A percentile compares a stretch with the other conserved stretches of the same genome.
Evolutionary conservation across 2,797 vertebrate species (phyloP).

Genomic region (Gymnodraco acuticeps): DNA sequence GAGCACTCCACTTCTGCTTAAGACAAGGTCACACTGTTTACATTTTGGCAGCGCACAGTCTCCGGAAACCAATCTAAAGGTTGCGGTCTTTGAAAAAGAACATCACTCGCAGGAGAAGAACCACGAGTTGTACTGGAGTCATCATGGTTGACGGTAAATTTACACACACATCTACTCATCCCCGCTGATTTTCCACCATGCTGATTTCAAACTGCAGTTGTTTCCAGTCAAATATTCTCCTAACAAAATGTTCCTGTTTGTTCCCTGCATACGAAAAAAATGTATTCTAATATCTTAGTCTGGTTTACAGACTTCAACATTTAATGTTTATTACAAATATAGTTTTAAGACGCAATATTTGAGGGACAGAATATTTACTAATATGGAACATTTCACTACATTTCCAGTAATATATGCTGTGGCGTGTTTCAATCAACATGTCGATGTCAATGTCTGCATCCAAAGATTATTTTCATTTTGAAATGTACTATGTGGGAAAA

Average conservation of each 20-base stretch:
- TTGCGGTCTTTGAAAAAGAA: constrained; percentile 11
- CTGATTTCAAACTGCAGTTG: constrained; percentile 1
- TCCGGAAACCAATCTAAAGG: constrained; percentile 34
- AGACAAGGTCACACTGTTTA: constrained; percentile 49
- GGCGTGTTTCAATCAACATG: not conserved
- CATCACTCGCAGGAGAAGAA: constrained; percentile 3
- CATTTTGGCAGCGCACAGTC: not conserved
- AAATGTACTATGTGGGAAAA: not conserved
- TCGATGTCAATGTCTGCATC: not conserved
- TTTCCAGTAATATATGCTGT: not conserved
- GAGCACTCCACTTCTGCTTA: constrained; percentile 32
- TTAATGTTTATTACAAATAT: not conserved
- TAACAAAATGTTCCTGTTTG: constrained; percentile 8
- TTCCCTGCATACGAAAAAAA: not conserved
- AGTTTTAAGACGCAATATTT: constrained; percentile 2
- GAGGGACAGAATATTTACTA: not conserved
- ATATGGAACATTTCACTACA: not conserved
- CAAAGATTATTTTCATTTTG: constrained; percentile 6
- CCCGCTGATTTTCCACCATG: constrained; percentile 27
- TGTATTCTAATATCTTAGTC: not conserved
- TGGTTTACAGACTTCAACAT: not conserved
- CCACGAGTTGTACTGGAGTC: constrained; percentile 1
- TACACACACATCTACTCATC: constrained; percentile 11
- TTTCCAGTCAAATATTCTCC: constrained; percentile 32
- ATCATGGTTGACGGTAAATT: constrained; percentile 21